Evolutionary conservation across 2,113 vertebrate species (phyloP), one percentile per base, ranked within the genome.

Genomic region (Syngnathus scovelli): DNA sequence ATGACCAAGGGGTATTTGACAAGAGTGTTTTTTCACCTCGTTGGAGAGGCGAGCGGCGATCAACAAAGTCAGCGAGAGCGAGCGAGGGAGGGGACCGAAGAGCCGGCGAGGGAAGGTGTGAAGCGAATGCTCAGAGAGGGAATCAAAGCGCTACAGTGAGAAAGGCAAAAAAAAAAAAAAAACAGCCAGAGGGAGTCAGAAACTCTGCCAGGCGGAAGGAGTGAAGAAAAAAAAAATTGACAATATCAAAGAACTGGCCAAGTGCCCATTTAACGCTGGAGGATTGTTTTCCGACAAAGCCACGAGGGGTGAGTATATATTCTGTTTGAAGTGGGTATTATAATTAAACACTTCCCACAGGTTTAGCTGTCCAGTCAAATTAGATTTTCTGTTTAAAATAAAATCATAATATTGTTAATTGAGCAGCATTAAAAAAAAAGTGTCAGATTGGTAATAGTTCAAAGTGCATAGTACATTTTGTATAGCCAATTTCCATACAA

Each of bases 1-100:
- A 84, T 77, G 83, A 86, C 83, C 83, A 38, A 76, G 81, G 83
- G 83, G 80, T 84, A 85, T 87, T 85, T 89, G 80, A 80, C 79
- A 83, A 86, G 81, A 66, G 83, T 82, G 85, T 78, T 88, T 88
- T 33, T 89, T 88, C 88, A 89, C 84, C 84, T 89, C 80, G 81
- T 80, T 88, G 86, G 85, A 88, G 86, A 87, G 77, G 51, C 69
- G 75, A 75, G 82, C 71, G 1, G 64, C 48, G 65, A 67, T 76
- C n/a, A 66, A 70, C 66, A 70, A 77, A 76, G 81, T 68, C 63
- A 69, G 68, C n/a, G 18, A 43, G 78, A 74, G 75, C 59, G 56
- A 81, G 49, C 71, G 77, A 70, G 78, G 72, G 78, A 80, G 79
- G 81, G 72, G 71, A 70, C 64, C 77, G 64, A 65, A 27, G 70